phyloP scores from a whole-genome alignment of 2,888 invertebrate species.

The Acanthosepion lycidas region DNA sequence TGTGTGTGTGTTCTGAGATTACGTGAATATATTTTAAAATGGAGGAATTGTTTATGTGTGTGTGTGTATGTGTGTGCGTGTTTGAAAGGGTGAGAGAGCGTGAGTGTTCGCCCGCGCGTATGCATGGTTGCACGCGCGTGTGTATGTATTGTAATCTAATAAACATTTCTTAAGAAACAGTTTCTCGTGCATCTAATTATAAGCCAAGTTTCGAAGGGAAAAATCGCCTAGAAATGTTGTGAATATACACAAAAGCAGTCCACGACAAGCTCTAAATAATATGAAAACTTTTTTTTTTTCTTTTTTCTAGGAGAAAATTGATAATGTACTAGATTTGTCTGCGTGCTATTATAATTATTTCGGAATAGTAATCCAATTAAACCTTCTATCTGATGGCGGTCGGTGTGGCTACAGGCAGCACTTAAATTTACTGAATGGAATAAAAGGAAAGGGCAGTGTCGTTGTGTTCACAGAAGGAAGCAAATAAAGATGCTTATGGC shows the following conservation, averaged over 20 bases:
- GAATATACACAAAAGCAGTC: background rate
- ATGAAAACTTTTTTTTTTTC: background rate
- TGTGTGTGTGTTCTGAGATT: too few relatives aligned
- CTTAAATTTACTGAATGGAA: background rate
- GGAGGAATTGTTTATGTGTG: background rate
- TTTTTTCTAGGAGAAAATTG: background rate
- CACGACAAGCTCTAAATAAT: background rate
- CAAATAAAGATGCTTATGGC: background rate
- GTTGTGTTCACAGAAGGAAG: background rate
- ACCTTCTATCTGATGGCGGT: background rate
- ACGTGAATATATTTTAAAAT: too few relatives aligned
- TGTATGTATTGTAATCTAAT: too few relatives aligned
- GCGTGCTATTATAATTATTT: constrained; percentile 22
- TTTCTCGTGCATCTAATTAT: background rate
- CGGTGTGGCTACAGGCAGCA: background rate
- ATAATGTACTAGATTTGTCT: constrained; percentile 33
- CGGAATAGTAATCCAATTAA: constrained; percentile 3
- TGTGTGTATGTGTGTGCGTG: background rate
- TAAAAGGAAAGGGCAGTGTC: background rate
- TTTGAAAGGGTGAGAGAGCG: too few relatives aligned
- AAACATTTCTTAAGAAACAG: constrained; percentile 10
- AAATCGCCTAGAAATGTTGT: background rate
- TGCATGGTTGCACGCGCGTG: too few relatives aligned
- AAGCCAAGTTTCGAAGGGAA: background rate
- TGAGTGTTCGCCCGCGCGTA: too few relatives aligned